These are phyloP conservation scores for Pteruthius melanotis DNA, from an alignment of 2,113 vertebrate species.

Conservation along the genomic window DNA sequence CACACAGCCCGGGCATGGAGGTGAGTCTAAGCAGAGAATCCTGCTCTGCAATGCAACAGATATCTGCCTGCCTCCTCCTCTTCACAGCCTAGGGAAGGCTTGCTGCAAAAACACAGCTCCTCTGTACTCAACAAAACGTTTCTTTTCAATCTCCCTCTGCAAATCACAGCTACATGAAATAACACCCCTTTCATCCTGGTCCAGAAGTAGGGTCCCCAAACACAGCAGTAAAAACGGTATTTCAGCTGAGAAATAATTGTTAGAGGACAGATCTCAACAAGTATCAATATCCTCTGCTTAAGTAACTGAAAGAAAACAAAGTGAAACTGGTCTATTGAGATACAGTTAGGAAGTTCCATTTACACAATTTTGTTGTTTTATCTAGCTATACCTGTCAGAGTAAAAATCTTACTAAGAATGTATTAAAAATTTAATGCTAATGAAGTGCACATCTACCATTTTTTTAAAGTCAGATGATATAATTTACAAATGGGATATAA, in stretches of 20 bases:
- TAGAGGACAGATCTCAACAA: neutral
- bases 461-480: neutral
- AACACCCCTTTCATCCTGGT: neutral
- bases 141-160: neutral
- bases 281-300: neutral
- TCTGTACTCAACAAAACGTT: fast-evolving
- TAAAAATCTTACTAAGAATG: neutral
- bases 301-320: neutral
- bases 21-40: fast-evolving
- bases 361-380: neutral
- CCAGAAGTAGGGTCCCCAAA: neutral
- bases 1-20: fast-evolving
- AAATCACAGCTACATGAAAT: neutral
- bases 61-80: neutral
- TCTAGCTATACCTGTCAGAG: neutral
- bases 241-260: neutral
- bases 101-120: neutral
- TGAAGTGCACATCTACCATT: neutral
- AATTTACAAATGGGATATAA: neutral
- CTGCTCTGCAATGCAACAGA: neutral
- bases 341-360: neutral
- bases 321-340: neutral
- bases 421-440: neutral
- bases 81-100: neutral
- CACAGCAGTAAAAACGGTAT: neutral